Conservation (phyloP, 2,888 invertebrate genomes). For the Acronicta alni region DNA sequence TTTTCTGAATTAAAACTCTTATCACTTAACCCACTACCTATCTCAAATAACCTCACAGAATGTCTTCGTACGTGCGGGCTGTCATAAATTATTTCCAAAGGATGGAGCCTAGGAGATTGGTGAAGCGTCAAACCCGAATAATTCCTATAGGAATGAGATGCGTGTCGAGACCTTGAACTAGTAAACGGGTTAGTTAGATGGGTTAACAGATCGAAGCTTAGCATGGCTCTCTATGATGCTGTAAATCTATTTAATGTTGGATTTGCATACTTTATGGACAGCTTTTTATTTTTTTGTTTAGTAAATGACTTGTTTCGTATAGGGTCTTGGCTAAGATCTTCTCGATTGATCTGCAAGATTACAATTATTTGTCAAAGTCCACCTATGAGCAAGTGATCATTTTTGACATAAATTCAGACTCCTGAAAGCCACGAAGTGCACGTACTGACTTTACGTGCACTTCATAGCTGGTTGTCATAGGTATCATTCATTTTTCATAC, state of each 20-base stretch:
- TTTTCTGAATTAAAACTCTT: slow-evolving; percentile 6
- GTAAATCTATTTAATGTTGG: neutral
- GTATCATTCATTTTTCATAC: no score
- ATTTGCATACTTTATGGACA: neutral
- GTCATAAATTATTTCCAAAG: slow-evolving; percentile 77
- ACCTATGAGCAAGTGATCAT: no score
- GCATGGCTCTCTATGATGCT: neutral
- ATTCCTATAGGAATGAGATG: slow-evolving; percentile 56
- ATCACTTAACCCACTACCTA: slow-evolving; percentile 10
- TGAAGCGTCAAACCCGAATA: slow-evolving; percentile 73
- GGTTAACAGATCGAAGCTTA: neutral
- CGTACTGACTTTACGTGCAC: no score
- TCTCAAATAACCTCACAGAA: slow-evolving; percentile 60
- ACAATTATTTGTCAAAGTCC: no score
- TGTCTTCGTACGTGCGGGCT: slow-evolving; percentile 60
- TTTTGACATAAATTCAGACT: no score
- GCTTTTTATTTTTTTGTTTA: neutral
- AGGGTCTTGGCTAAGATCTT: no score
- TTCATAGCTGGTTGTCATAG: no score
- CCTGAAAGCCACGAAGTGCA: no score
- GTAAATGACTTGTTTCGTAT: no score
- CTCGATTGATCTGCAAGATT: no score
- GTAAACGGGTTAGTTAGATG: slow-evolving; percentile 28
- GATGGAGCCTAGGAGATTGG: slow-evolving; percentile 66
- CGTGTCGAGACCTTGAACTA: slow-evolving; percentile 26